Percentiles rank a stretch among this genome's conserved stretches.
These are phyloP conservation scores for Drosophila erecta DNA, from an alignment of 1,140 invertebrate genomes.

Conservation along the genomic window DNA sequence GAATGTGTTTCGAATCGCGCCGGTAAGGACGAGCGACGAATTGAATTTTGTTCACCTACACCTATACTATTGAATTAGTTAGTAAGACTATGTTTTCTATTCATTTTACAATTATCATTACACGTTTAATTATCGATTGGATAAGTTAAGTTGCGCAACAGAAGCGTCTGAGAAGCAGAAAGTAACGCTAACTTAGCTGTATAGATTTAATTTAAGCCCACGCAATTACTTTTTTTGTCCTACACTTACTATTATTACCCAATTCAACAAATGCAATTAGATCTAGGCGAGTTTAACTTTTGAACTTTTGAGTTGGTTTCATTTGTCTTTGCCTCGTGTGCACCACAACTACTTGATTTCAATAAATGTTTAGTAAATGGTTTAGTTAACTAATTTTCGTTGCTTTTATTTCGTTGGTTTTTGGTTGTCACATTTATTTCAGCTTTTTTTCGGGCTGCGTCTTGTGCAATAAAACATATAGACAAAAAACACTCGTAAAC, in stretches of 20 bases:
- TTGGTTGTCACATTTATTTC: constrained; percentile 5
- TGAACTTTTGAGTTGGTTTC: constrained; percentile 32
- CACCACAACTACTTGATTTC: constrained; percentile 55
- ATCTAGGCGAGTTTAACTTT: constrained; percentile 48
- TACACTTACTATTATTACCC: constrained; percentile 16
- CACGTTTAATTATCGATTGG: constrained; percentile 21
- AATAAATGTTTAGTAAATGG: constrained; percentile 76
- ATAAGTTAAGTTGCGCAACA: constrained; percentile 31
- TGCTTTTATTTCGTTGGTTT: constrained; percentile 14
- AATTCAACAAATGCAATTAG: constrained; percentile 56
- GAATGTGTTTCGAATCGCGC: constrained; percentile 23
- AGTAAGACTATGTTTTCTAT: constrained; percentile 46
- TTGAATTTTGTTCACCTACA: constrained; percentile 14
- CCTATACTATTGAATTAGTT: constrained; percentile 44
- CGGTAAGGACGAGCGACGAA: constrained; percentile 9
- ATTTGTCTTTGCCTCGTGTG: constrained; percentile 11
- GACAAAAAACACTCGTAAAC: constrained; percentile 1
- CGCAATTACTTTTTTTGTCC: constrained; percentile 17
- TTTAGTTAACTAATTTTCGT: constrained; percentile 61
- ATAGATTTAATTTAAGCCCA: constrained; percentile 27
- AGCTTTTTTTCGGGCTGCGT: constrained; percentile 6
- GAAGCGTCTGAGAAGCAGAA: not conserved
- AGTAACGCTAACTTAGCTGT: constrained; percentile 4
- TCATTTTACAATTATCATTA: constrained; percentile 18
- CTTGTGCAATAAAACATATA: constrained; percentile 8